phyloP scores from a whole-genome alignment of 2,113 vertebrate species.

The Excalfactoria chinensis region DNA sequence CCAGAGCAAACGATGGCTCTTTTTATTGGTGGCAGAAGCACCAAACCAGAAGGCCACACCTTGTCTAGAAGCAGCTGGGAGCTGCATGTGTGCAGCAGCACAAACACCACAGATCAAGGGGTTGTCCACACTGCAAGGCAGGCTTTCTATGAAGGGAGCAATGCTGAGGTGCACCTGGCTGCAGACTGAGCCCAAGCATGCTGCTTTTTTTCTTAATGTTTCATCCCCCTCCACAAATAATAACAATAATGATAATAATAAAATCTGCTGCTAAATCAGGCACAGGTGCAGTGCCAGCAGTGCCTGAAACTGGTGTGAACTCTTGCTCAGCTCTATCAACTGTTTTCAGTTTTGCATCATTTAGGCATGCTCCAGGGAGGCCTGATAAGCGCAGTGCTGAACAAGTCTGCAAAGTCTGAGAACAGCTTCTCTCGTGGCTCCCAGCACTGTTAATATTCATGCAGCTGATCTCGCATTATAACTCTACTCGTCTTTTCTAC shows the following conservation, averaged over 20 bases:
- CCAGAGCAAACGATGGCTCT: neutral
- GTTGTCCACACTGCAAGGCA: neutral
- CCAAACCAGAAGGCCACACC: neutral
- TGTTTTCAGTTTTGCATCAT: neutral
- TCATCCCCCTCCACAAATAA: neutral
- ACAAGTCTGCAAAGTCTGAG: neutral
- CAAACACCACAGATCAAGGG: neutral
- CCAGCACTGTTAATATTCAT: neutral
- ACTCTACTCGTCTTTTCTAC: neutral
- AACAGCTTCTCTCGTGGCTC: neutral
- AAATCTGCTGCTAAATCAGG: neutral
- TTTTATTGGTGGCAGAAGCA: neutral
- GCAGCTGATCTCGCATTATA: neutral
- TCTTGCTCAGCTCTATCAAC: neutral
- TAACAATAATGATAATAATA: no score
- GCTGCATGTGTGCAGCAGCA: neutral
- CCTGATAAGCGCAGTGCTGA: neutral
- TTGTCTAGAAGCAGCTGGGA: neutral
- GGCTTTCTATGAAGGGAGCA: neutral
- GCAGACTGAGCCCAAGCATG: neutral
- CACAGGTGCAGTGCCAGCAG: neutral
- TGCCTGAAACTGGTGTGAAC: fast-evolving
- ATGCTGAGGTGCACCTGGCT: neutral
- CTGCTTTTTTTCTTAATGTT: neutral
- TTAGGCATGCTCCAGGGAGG: neutral